phyloP scores from a whole-genome alignment of 1,140 invertebrate species.

The Dendroctonus valens region DNA sequence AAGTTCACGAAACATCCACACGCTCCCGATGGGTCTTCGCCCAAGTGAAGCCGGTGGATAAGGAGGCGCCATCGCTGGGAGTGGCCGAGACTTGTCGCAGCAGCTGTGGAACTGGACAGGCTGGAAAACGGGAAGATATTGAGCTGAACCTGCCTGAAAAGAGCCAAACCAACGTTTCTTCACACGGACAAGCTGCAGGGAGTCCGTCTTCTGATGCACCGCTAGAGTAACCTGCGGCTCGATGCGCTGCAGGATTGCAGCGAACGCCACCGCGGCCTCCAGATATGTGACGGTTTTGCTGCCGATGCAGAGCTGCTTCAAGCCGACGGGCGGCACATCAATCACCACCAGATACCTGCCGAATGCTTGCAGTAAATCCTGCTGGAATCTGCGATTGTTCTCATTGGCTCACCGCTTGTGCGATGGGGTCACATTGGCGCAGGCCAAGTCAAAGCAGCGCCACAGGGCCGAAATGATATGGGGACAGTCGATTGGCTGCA shows the following conservation, averaged over 20 bases:
- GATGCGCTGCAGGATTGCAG: slow-evolving; percentile 50
- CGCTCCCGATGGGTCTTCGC: slow-evolving; percentile 56
- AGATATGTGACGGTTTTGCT: slow-evolving; percentile 52
- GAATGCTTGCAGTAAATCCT: slow-evolving; percentile 19
- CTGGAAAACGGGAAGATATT: too few species aligned
- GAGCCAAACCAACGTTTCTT: too few species aligned
- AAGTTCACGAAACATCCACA: slow-evolving; percentile 61
- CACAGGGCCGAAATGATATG: slow-evolving; percentile 37
- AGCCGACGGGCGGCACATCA: slow-evolving; percentile 55
- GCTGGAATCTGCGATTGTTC: slow-evolving; percentile 40
- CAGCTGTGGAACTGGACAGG: too few species aligned
- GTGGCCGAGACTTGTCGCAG: too few species aligned
- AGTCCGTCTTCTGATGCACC: too few species aligned
- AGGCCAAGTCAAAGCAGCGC: slow-evolving; percentile 42
- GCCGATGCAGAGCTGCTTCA: slow-evolving; percentile 51
- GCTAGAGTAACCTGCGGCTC: too few species aligned
- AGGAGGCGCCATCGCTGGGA: too few species aligned
- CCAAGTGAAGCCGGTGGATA: slow-evolving; percentile 46
- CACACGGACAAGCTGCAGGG: too few species aligned
- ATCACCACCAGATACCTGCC: slow-evolving; percentile 57
- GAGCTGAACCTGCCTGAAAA: too few species aligned
- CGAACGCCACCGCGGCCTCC: slow-evolving; percentile 55
- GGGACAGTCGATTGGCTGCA: slow-evolving; percentile 37
- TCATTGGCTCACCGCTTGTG: slow-evolving; percentile 34
- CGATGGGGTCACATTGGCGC: slow-evolving; percentile 55